Conservation (phyloP, 1,140 invertebrate genomes). For the Lasioglossum albipes region DNA sequence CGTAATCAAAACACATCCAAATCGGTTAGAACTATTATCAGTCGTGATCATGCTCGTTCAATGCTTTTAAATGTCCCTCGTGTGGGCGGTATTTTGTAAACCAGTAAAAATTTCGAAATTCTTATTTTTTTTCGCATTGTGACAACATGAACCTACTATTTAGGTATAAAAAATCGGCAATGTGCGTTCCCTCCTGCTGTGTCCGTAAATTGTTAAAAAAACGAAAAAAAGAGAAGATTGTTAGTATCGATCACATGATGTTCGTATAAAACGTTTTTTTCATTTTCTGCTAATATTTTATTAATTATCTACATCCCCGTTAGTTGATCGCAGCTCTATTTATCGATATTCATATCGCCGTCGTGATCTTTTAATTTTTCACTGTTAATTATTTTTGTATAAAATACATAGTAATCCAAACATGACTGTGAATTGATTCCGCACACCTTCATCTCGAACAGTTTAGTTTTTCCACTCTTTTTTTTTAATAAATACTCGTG, state of each 20-base stretch:
- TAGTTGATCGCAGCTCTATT: constrained; percentile 1
- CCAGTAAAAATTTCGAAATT: not conserved
- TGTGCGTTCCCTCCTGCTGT: constrained; percentile 30
- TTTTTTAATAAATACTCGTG: not conserved
- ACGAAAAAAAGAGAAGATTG: not conserved
- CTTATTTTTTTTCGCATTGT: not conserved
- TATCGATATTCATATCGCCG: not conserved
- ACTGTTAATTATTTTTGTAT: constrained; percentile 10
- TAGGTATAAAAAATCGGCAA: constrained; percentile 34
- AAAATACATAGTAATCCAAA: constrained; percentile 19
- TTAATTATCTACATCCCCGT: constrained; percentile 7
- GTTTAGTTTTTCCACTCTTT: not conserved
- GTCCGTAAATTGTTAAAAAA: not conserved
- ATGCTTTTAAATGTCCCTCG: not conserved
- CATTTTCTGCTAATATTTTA: constrained; percentile 12
- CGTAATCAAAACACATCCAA: not conserved
- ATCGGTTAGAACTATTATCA: constrained; percentile 21
- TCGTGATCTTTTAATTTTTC: not conserved
- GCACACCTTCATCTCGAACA: not conserved
- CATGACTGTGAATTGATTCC: not conserved
- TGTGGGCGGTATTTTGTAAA: not conserved
- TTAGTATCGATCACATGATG: constrained; percentile 1
- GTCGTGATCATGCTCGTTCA: not conserved
- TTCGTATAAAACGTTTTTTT: constrained; percentile 21
- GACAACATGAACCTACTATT: constrained; percentile 5